Conservation (phyloP, 64 coral and sea anemone genomes). For the Pachyseris speciosa region DNA sequence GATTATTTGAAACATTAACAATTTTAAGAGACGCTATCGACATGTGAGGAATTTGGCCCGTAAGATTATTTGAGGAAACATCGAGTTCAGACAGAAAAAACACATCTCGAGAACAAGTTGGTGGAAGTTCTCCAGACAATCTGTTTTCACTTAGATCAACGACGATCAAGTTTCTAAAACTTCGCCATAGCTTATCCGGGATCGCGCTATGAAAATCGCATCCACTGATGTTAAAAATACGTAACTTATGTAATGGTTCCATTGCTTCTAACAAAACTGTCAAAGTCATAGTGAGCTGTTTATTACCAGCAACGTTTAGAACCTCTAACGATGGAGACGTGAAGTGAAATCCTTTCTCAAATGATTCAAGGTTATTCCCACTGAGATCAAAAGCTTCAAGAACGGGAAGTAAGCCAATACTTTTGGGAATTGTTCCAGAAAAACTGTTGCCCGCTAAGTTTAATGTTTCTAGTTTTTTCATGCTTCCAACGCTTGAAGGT, state of each 20-base stretch:
- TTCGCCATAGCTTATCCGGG: conserved; percentile 42
- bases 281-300: conserved; percentile 40
- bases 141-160: conserved; percentile 45
- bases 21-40: conserved; percentile 6
- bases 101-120: background rate
- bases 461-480: conserved; percentile 45
- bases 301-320: conserved; percentile 16
- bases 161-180: conserved; percentile 52
- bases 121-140: conserved; percentile 46
- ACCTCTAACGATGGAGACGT: conserved; percentile 34
- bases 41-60: conserved; percentile 42
- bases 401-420: conserved; percentile 10
- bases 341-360: conserved; percentile 52
- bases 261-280: conserved; percentile 24
- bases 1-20: conserved; percentile 48
- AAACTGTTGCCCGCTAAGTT: conserved; percentile 49
- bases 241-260: conserved; percentile 25
- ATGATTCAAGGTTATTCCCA: conserved; percentile 17
- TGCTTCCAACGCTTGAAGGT: conserved; percentile 46
- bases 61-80: conserved; percentile 52
- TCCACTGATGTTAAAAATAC: conserved; percentile 66
- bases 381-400: conserved; percentile 57
- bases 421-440: conserved; percentile 47
- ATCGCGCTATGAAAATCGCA: conserved; percentile 60
- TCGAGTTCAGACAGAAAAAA: conserved; percentile 5